Evolutionary conservation across 2,113 vertebrate genomes (phyloP).

Genomic region (Sciurus niger): DNA sequence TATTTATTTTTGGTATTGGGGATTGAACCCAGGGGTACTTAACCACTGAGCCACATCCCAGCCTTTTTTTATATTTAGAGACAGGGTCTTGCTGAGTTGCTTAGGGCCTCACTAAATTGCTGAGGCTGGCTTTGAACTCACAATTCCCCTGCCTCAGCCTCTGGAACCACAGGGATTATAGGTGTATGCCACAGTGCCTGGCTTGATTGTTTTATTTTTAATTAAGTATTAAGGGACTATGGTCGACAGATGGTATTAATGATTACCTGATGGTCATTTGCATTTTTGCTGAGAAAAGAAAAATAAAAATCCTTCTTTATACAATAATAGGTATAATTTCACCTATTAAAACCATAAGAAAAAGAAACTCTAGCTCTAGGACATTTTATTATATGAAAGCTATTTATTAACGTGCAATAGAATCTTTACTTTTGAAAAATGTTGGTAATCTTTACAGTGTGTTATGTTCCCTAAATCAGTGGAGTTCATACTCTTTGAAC

Average conservation of each 20-base stretch:
- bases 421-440: neutral
- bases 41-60: too few species aligned
- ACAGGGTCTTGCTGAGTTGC: too few species aligned
- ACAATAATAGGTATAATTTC: neutral
- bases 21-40: too few species aligned
- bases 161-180: too few species aligned
- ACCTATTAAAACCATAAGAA: neutral
- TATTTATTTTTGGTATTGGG: too few species aligned
- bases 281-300: constrained; percentile 58
- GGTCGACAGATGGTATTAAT: constrained; percentile 57
- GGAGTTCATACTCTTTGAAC: neutral
- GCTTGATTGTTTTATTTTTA: constrained; percentile 71
- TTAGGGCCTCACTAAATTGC: too few species aligned
- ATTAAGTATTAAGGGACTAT: constrained; percentile 58
- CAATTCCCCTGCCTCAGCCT: too few species aligned
- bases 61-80: too few species aligned
- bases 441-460: neutral
- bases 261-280: constrained; percentile 72
- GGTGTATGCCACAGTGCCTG: too few species aligned
- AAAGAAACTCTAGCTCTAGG: neutral
- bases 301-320: constrained; percentile 31
- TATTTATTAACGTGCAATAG: neutral
- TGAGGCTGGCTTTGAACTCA: too few species aligned
- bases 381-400: neutral
- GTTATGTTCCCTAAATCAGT: neutral